Evolutionary conservation across 1,140 invertebrate species (phyloP).

Genomic region (Bactericera cockerelli): DNA sequence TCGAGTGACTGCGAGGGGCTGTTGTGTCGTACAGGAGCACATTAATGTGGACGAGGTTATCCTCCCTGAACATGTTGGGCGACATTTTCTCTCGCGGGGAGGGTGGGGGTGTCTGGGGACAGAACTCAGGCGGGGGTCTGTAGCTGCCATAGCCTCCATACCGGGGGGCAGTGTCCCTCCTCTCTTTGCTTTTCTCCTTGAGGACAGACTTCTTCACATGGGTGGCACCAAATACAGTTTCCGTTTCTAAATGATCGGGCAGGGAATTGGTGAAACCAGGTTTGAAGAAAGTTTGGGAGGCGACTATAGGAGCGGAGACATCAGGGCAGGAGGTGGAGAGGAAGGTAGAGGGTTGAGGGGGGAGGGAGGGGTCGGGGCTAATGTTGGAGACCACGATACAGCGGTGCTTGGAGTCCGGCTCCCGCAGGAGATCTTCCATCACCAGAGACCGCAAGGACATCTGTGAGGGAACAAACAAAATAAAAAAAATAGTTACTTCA

Average conservation of each 20-base stretch:
- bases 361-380: constrained; percentile 31
- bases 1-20: constrained; percentile 27
- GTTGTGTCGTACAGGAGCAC: constrained; percentile 40
- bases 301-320: constrained; percentile 19
- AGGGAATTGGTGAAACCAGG: constrained; percentile 27
- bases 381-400: constrained; percentile 57
- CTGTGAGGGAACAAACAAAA: constrained; percentile 30
- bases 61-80: constrained; percentile 23
- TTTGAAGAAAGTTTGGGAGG: constrained; percentile 16
- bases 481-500: too few relatives aligned
- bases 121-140: constrained; percentile 20
- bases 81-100: constrained; percentile 33
- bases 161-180: not conserved
- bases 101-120: constrained; percentile 55
- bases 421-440: constrained; percentile 74
- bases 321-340: constrained; percentile 76
- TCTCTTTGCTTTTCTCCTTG: constrained; percentile 5
- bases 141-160: not conserved
- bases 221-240: constrained; percentile 30
- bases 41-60: constrained; percentile 44
- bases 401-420: constrained; percentile 56
- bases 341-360: constrained; percentile 31
- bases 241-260: constrained; percentile 49
- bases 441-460: constrained; percentile 63
- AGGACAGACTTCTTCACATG: constrained; percentile 4